phyloP scores from a whole-genome alignment of 1,140 invertebrate genomes.

The Drosophila chauvacae region DNA sequence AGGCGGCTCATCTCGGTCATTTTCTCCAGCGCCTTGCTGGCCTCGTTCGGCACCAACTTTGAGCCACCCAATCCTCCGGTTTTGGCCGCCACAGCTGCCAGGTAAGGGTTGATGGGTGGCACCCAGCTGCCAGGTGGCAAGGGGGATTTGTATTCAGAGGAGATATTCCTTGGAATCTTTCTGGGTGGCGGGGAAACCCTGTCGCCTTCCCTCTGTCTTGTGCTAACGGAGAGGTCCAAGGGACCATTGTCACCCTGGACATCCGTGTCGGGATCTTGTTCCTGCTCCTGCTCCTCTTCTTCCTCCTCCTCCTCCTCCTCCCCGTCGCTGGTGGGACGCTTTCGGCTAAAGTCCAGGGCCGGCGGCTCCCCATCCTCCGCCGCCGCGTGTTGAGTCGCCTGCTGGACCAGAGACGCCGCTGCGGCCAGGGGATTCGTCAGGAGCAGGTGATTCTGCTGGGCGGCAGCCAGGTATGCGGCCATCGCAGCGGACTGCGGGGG shows the following conservation, averaged over 20 bases:
- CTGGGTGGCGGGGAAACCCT: conserved; percentile 86
- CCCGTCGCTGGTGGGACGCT: conserved; percentile 74
- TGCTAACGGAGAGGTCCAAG: conserved; percentile 91
- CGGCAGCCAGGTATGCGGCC: conserved; percentile 90
- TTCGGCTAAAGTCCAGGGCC: conserved; percentile 92
- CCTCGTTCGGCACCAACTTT: conserved; percentile 89
- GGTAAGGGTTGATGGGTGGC: conserved; percentile 92
- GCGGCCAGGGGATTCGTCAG: conserved; percentile 90
- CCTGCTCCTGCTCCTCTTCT: conserved; percentile 39
- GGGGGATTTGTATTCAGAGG: conserved; percentile 85
- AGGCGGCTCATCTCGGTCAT: conserved; percentile 95
- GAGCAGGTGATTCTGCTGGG: conserved; percentile 90
- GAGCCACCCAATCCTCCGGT: conserved; percentile 85
- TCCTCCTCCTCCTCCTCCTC: conserved; percentile 48
- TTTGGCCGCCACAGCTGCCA: conserved; percentile 89
- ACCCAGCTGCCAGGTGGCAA: conserved; percentile 89
- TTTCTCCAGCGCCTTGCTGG: conserved; percentile 94
- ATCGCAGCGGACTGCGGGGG: conserved; percentile 91
- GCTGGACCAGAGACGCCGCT: conserved; percentile 84
- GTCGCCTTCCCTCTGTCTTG: conserved; percentile 87
- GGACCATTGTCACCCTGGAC: conserved; percentile 88
- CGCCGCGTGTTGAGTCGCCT: conserved; percentile 86
- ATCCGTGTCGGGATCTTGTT: conserved; percentile 18
- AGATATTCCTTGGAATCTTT: conserved; percentile 87
- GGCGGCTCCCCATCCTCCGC: conserved; percentile 85